A percentile compares a stretch with the other conserved stretches of the same genome.
phyloP scores from a whole-genome alignment of 2,113 vertebrate species.

The Coreoperca whiteheadi region DNA sequence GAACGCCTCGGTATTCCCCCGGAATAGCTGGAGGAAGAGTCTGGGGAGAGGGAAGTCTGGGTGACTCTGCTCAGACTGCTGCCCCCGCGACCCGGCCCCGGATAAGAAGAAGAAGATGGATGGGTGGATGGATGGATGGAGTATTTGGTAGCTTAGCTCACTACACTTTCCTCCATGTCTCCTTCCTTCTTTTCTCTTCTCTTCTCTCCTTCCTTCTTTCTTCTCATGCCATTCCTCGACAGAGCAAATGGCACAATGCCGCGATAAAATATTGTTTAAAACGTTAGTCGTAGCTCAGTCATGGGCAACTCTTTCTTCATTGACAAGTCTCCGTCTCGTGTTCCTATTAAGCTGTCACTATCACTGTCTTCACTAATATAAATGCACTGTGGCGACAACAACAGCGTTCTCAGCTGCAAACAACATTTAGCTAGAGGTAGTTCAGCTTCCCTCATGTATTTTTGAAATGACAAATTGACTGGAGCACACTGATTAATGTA shows the following conservation, averaged over 20 bases:
- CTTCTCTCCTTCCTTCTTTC: background rate
- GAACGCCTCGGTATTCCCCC: no score
- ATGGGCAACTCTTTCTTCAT: background rate
- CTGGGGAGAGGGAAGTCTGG: no score
- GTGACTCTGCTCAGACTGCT: no score
- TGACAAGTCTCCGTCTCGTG: background rate
- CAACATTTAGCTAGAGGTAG: slow-evolving; percentile 14
- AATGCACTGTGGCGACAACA: background rate
- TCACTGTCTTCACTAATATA: background rate
- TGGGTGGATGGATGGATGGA: no score
- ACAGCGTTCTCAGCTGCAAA: background rate
- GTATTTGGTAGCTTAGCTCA: no score
- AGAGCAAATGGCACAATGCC: slow-evolving; percentile 13
- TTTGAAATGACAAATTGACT: slow-evolving; percentile 46
- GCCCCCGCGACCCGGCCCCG: no score
- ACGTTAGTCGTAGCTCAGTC: slow-evolving; percentile 4
- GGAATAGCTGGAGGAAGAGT: no score
- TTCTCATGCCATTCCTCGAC: slow-evolving; percentile 6
- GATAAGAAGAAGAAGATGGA: no score
- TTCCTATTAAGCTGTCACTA: background rate
- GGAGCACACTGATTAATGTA: slow-evolving; percentile 35
- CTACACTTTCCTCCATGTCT: no score
- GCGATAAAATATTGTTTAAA: background rate
- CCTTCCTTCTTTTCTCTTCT: background rate
- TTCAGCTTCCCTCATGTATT: slow-evolving; percentile 14